Evolutionary conservation across 2,113 vertebrate species (phyloP).

Genomic region (Campylomormyrus tamandua): DNA sequence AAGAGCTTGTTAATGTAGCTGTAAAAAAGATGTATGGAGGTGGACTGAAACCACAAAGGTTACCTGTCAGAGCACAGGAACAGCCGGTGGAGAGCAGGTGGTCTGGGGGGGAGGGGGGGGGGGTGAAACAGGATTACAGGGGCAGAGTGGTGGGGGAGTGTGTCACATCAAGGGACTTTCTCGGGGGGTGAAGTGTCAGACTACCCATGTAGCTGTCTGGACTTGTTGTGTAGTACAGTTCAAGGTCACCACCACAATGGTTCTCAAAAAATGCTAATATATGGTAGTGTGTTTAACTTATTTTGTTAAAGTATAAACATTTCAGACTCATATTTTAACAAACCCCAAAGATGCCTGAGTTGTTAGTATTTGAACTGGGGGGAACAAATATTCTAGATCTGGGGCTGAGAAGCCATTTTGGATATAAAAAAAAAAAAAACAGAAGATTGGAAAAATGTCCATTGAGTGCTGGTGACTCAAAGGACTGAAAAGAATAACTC

Average conservation of each 20-base stretch:
- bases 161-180: neutral
- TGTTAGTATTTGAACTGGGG: neutral
- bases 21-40: neutral
- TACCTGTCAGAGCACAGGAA: slow-evolving; percentile 2
- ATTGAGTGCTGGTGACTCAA: neutral
- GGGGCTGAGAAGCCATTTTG: neutral
- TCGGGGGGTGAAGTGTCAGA: neutral
- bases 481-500: neutral
- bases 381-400: neutral
- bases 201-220: slow-evolving; percentile 4
- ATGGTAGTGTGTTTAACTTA: neutral
- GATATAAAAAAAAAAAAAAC: neutral
- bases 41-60: neutral
- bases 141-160: neutral
- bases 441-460: neutral
- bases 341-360: neutral
- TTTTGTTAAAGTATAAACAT: neutral
- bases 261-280: neutral
- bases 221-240: neutral
- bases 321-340: neutral
- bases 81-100: neutral
- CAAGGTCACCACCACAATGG: neutral
- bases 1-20: neutral
- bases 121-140: neutral
- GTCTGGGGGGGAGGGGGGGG: neutral